Percentiles rank a stretch among this genome's conserved stretches.
Conservation (phyloP, 2,888 invertebrate species). For the Rhaphigaster nebulosa region DNA sequence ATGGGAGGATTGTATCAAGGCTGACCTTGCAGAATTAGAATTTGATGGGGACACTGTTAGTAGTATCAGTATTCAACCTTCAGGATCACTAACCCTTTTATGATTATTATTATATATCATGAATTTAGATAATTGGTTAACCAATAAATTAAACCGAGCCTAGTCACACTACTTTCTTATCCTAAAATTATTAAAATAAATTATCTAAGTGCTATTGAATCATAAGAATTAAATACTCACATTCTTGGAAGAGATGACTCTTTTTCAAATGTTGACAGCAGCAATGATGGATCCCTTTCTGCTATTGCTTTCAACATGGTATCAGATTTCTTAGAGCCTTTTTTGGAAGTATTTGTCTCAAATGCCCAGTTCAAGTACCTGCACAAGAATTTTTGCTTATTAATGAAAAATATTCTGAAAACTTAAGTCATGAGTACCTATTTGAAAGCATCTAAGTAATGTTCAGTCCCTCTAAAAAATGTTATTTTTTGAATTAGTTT, state of each 20-base stretch:
- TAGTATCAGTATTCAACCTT: too few species aligned
- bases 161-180: too few species aligned
- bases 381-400: not conserved
- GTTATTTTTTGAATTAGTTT: too few species aligned
- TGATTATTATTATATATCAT: too few species aligned
- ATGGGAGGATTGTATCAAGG: too few species aligned
- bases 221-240: constrained; percentile 47
- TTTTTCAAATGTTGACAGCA: constrained; percentile 45
- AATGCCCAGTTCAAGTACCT: constrained; percentile 61
- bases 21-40: too few species aligned
- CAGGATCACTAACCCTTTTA: too few species aligned
- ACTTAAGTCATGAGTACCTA: not conserved
- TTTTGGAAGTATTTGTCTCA: constrained; percentile 59
- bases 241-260: not conserved
- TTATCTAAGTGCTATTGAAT: too few species aligned
- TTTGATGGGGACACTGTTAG: too few species aligned
- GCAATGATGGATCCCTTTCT: constrained; percentile 59
- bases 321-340: constrained; percentile 58
- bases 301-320: constrained; percentile 61
- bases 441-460: not conserved
- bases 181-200: too few species aligned
- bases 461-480: not conserved
- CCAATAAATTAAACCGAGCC: too few species aligned
- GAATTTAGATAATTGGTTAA: too few species aligned
- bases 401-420: not conserved